Percentiles rank a stretch among this genome's conserved stretches.
Evolutionary conservation across 1,140 invertebrate species (phyloP).

Genomic region (Meloidogyne floridensis): DNA sequence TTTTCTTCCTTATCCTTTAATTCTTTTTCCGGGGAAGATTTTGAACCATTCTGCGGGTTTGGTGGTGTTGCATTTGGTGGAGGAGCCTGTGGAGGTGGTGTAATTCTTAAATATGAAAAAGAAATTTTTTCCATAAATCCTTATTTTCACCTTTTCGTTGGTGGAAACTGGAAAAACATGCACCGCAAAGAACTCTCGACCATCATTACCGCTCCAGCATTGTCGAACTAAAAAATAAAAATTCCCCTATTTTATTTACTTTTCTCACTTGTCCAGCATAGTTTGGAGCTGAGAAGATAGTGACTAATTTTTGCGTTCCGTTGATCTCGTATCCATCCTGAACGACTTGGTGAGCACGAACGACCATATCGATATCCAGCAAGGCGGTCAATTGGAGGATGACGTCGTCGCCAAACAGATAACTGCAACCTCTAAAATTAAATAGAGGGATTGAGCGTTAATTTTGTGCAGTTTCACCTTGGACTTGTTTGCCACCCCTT

Average conservation of each 20-base stretch:
- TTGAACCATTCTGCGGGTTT: not conserved
- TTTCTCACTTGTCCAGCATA: not conserved
- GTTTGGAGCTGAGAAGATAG: not conserved
- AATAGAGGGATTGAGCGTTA: not conserved
- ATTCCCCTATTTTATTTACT: not conserved
- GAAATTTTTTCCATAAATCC: not conserved
- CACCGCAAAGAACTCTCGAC: not conserved
- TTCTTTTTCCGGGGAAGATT: not conserved
- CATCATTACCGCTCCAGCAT: not conserved
- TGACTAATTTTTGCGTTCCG: not conserved
- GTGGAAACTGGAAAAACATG: not conserved
- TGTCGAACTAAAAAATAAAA: not conserved
- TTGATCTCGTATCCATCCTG: slow-evolving; percentile 2
- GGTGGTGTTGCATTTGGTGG: not conserved
- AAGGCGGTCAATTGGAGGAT: not conserved
- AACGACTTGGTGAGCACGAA: slow-evolving; percentile 17
- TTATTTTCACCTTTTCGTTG: not conserved
- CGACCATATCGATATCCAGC: slow-evolving; percentile 10
- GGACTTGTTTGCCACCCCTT: slow-evolving; percentile 8
- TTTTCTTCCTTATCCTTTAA: not conserved
- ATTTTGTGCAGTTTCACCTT: not conserved
- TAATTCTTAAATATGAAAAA: not conserved
- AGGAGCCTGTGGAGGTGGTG: not conserved
- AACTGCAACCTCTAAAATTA: slow-evolving; percentile 24
- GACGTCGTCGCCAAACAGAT: slow-evolving; percentile 27